Conservation (phyloP, 2,888 invertebrate species). For the Drosophila suboccidentalis region DNA sequence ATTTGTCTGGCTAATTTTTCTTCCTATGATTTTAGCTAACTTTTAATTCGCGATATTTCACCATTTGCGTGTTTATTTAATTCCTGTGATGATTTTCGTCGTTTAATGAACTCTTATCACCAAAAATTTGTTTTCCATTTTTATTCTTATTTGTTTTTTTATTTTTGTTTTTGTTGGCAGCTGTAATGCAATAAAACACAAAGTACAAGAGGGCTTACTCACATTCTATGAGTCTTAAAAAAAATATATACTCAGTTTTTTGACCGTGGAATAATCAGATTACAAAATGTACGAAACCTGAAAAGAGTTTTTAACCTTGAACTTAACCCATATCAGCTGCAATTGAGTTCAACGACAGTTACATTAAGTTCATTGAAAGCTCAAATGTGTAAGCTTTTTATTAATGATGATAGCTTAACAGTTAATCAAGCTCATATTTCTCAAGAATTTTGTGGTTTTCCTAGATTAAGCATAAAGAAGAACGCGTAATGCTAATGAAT, state of each 20-base stretch:
- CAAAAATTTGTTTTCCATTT: slow-evolving; percentile 7
- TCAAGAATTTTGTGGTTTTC: neutral
- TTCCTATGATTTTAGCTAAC: slow-evolving; percentile 3
- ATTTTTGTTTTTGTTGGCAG: slow-evolving; percentile 1
- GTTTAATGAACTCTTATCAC: slow-evolving; percentile 77
- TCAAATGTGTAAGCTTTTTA: neutral
- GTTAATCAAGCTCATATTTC: neutral
- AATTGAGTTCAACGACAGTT: slow-evolving; percentile 9
- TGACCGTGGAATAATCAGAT: slow-evolving; percentile 28
- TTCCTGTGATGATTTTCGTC: slow-evolving; percentile 17
- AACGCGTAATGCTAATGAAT: neutral
- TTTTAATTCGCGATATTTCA: slow-evolving; percentile 16
- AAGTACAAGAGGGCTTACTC: slow-evolving; percentile 53
- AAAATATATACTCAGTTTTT: slow-evolving; percentile 22
- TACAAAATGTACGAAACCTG: slow-evolving; percentile 21
- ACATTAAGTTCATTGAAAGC: neutral
- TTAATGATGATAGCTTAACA: neutral
- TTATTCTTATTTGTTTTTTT: slow-evolving; percentile 32
- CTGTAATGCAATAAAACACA: slow-evolving; percentile 62
- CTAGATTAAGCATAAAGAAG: neutral
- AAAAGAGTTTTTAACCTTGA: slow-evolving; percentile 41
- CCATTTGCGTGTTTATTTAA: slow-evolving; percentile 34
- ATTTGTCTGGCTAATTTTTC: slow-evolving; percentile 31
- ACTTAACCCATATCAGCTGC: slow-evolving; percentile 40
- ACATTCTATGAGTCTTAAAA: slow-evolving; percentile 25